Conservation (phyloP, 2,888 invertebrate species). For the Chloromyia formosa region DNA sequence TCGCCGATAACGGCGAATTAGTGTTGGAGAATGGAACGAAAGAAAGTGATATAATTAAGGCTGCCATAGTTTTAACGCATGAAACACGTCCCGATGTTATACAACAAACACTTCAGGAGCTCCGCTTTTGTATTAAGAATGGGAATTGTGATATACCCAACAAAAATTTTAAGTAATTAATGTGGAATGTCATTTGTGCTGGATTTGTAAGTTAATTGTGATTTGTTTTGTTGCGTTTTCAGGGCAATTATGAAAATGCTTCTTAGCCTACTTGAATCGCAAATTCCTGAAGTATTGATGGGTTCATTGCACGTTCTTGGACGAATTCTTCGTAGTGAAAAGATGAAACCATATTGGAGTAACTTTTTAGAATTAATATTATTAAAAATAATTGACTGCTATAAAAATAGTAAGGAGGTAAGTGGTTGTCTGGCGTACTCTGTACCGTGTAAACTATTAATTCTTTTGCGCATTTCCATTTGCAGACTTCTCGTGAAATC, state of each 20-base stretch:
- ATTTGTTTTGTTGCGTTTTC: too few relatives aligned
- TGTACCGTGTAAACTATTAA: not conserved
- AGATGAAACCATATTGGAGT: constrained; percentile 81
- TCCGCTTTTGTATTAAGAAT: constrained; percentile 65
- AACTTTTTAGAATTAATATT: constrained; percentile 92
- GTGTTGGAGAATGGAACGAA: constrained; percentile 68
- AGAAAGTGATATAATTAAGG: constrained; percentile 65
- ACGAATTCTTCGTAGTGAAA: constrained; percentile 83
- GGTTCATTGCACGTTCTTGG: constrained; percentile 82
- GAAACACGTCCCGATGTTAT: constrained; percentile 59
- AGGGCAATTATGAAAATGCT: constrained; percentile 79
- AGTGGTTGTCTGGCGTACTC: constrained; percentile 20
- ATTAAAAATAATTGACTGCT: constrained; percentile 87
- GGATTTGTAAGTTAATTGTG: too few relatives aligned
- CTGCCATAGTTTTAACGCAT: constrained; percentile 60
- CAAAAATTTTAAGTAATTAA: constrained; percentile 65
- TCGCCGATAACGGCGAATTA: constrained; percentile 68
- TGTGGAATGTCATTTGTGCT: too few relatives aligned
- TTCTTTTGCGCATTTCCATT: not conserved
- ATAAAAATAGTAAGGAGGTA: constrained; percentile 77
- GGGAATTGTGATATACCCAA: constrained; percentile 66
- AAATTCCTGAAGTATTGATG: constrained; percentile 72
- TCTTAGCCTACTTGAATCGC: constrained; percentile 73
- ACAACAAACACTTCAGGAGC: constrained; percentile 63
- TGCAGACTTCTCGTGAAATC: constrained; percentile 80